Percentiles rank a stretch among this genome's conserved stretches.
Evolutionary conservation across 2,797 vertebrate genomes (phyloP).

Genomic region (Liparis tanakae): DNA sequence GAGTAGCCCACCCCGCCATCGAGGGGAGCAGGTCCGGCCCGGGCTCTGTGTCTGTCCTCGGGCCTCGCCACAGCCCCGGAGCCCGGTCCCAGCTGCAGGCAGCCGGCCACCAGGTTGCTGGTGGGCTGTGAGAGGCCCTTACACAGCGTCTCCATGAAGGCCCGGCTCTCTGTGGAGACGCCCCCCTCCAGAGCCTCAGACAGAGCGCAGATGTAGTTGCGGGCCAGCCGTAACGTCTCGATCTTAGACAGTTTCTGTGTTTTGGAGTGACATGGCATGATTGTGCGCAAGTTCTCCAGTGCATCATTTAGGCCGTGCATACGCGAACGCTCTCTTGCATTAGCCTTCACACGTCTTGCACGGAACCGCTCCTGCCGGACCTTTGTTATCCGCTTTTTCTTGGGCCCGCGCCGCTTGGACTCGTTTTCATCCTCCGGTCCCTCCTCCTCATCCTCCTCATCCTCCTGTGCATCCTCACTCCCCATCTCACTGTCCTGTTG

Average conservation of each 20-base stretch:
- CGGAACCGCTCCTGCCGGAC: constrained; percentile 92
- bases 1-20: constrained; percentile 84
- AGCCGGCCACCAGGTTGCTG: constrained; percentile 94
- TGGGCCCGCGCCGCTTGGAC: constrained; percentile 92
- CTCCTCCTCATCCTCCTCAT: constrained; percentile 88
- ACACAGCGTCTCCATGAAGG: constrained; percentile 95
- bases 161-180: constrained; percentile 88
- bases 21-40: constrained; percentile 53
- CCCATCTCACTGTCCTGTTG: constrained; percentile 71
- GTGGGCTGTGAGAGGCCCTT: constrained; percentile 97
- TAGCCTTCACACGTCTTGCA: constrained; percentile 91
- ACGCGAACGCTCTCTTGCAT: constrained; percentile 91
- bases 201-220: constrained; percentile 97
- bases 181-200: constrained; percentile 93
- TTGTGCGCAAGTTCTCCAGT: constrained; percentile 90
- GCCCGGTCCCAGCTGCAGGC: constrained; percentile 87
- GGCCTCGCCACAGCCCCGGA: constrained; percentile 81
- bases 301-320: constrained; percentile 98
- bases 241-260: constrained; percentile 98
- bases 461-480: constrained; percentile 81
- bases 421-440: constrained; percentile 86
- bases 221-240: constrained; percentile 92
- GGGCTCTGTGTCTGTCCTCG: constrained; percentile 85
- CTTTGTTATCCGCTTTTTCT: constrained; percentile 98
- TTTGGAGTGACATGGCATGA: constrained; percentile 98